phyloP scores from a whole-genome alignment of 2,888 invertebrate species.

The Anaspis maculata region DNA sequence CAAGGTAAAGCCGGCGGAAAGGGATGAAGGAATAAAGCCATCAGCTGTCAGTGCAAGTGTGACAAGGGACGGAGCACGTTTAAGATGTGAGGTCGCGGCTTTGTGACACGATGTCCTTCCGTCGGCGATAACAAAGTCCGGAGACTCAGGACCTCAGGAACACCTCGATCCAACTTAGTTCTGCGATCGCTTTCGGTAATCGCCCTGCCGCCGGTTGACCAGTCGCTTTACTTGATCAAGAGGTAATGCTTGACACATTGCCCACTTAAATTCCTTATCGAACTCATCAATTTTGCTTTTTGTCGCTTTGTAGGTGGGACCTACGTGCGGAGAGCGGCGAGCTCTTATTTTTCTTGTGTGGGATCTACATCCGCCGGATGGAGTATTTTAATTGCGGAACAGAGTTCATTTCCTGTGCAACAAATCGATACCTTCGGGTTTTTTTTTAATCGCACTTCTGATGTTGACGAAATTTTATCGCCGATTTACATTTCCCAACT shows the following conservation, averaged over 20 bases:
- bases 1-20: conserved; percentile 5
- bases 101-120: conserved; percentile 14
- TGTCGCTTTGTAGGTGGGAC: too few relatives aligned
- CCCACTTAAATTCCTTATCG: conserved; percentile 24
- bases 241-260: conserved; percentile 22
- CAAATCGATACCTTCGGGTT: too few relatives aligned
- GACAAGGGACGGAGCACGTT: conserved; percentile 14
- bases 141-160: conserved; percentile 13
- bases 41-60: conserved; percentile 13
- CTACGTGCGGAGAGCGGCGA: too few relatives aligned
- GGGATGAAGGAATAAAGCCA: conserved; percentile 10
- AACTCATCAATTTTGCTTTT: conserved; percentile 15
- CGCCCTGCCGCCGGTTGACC: conserved; percentile 14
- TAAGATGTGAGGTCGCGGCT: conserved; percentile 14
- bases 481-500: too few relatives aligned
- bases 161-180: conserved; percentile 14
- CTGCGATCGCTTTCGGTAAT: conserved; percentile 17
- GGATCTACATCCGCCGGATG: too few relatives aligned
- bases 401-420: too few relatives aligned
- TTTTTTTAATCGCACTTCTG: too few relatives aligned
- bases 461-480: too few relatives aligned
- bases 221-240: conserved; percentile 17
- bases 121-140: conserved; percentile 16
- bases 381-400: too few relatives aligned
- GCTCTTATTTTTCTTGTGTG: too few relatives aligned